A percentile compares a stretch with the other conserved stretches of the same genome.
phyloP scores from a whole-genome alignment of 2,113 vertebrate species.

The Nycticebus coucang region DNA sequence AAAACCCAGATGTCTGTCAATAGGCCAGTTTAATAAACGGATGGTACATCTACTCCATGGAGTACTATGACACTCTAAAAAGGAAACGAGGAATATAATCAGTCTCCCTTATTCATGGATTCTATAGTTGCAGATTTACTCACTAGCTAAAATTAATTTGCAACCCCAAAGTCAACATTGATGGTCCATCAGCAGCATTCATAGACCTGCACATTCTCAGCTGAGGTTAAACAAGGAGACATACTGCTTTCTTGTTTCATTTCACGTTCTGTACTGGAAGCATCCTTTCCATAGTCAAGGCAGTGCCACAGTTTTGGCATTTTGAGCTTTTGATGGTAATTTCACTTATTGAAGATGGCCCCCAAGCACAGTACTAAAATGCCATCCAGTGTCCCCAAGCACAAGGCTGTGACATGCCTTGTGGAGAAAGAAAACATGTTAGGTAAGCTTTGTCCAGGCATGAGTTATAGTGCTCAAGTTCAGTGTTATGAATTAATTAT shows the following conservation, averaged over 20 bases:
- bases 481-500: neutral
- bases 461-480: neutral
- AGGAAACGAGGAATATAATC: neutral
- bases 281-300: neutral
- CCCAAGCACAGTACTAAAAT: neutral
- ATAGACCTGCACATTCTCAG: rapidly evolving
- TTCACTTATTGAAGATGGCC: neutral
- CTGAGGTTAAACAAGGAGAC: neutral
- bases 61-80: neutral
- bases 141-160: neutral
- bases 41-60: neutral
- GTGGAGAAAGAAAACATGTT: neutral
- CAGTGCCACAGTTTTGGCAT: neutral
- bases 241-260: neutral
- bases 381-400: neutral
- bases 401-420: neutral
- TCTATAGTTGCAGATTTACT: neutral
- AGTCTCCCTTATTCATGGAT: neutral
- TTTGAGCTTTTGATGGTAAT: neutral
- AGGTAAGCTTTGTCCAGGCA: neutral
- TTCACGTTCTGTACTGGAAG: neutral
- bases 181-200: neutral
- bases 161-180: neutral
- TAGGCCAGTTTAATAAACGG: neutral
- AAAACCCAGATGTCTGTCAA: neutral